Evolutionary conservation across 1,140 invertebrate species (phyloP), one percentile per base, ranked within the genome.

Genomic region (Acyrthosiphon pisum): DNA sequence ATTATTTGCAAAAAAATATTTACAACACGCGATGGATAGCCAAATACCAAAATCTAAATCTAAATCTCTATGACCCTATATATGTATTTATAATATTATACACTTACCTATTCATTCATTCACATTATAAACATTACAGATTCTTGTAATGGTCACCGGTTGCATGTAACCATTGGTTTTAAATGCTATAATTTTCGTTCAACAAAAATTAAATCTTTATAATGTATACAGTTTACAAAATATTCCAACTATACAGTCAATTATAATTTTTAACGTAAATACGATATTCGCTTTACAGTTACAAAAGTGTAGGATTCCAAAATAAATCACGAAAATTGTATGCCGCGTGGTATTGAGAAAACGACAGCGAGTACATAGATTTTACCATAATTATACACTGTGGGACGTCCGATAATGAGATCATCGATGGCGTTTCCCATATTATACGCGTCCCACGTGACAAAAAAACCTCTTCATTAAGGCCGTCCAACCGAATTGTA

Each of bases 391-490:
- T 53, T 53, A 89, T 46, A n/a, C 9, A 37, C 22, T 50, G 88
- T 89, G 50, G 88, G 88, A 53, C 22, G 88, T 26, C 35, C 50
- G 35, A 56, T 89, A 89, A 89, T 89, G 88, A 89, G 88, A 89
- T 89, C 88, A 89, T 89, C 88, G 23, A 53, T 37, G 88, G 50
- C 88, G 37, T 89, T 89, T 50, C 88, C 20, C 37, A 53, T 89
- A 56, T 30, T 68, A 68, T n/a, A 68, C 60, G n/a, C 90, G 30
- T 91, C 90, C 90, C 90, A 91, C 90, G 90, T 76, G 6, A 1
- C 41, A 26, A 76, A 91, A 91, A 76, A 91, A 92, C 91, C 46
- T 92, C 91, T 92, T 92, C 91, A 92, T 83, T 92, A 92, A 83
- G 76, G 22, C n/a, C 9, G 48, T 53, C 50, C 23, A 53, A 89